Conservation (phyloP, 2,113 vertebrate genomes). For the Rana temporaria region DNA sequence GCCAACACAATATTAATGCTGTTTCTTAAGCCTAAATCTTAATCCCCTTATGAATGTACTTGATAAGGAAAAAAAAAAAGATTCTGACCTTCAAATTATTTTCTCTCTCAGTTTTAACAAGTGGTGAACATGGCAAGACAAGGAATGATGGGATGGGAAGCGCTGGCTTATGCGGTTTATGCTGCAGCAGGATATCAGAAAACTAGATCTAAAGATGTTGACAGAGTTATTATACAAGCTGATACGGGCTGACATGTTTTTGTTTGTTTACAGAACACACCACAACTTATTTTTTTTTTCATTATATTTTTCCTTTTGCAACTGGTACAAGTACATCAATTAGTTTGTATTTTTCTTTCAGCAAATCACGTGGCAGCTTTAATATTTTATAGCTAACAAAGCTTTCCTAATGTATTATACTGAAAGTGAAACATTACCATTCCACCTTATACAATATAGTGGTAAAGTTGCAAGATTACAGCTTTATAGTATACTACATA, state of each 20-base stretch:
- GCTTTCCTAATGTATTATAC: no score
- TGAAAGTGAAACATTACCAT: no score
- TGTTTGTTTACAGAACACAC: no score
- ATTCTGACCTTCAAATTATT: conserved; percentile 29
- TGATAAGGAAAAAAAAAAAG: conserved; percentile 15
- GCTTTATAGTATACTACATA: no score
- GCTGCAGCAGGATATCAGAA: not conserved
- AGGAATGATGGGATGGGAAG: not conserved
- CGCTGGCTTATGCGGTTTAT: not conserved
- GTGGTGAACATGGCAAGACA: not conserved
- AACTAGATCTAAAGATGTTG: conserved; percentile 7
- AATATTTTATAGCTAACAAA: not conserved
- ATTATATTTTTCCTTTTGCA: no score
- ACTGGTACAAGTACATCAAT: no score
- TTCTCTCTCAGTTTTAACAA: conserved; percentile 3
- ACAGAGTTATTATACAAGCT: not conserved
- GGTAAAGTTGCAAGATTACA: no score
- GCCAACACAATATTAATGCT: conserved; percentile 4
- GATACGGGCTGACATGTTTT: no score
- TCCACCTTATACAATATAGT: no score
- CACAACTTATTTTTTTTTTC: no score
- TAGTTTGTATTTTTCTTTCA: not conserved
- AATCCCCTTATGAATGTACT: conserved; percentile 30
- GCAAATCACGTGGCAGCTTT: not conserved
- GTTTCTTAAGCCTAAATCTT: conserved; percentile 23